phyloP scores from a whole-genome alignment of 2,113 vertebrate species.

The Gobius niger region DNA sequence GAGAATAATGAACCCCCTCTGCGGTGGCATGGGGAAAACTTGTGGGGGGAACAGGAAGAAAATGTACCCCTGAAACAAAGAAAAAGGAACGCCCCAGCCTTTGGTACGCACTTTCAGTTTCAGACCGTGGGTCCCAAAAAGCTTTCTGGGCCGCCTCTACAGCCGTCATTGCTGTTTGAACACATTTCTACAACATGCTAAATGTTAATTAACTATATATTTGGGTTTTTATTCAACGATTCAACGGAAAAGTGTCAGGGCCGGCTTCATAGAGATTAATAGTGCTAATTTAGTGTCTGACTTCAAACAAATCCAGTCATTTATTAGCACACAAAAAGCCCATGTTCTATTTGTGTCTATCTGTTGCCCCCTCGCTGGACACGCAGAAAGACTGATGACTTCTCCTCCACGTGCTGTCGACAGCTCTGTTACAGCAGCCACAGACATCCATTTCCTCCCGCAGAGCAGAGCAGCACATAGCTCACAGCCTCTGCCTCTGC shows the following conservation, averaged over 20 bases:
- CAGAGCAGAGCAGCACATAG: conserved; percentile 50
- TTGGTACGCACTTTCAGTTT: conserved; percentile 9
- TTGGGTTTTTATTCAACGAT: no score
- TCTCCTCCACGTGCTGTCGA: conserved; percentile 54
- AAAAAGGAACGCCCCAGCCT: conserved; percentile 12
- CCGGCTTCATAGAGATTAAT: no score
- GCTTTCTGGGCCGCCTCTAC: not conserved
- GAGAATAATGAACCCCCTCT: conserved; percentile 70
- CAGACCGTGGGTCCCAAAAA: not conserved
- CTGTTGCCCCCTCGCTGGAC: conserved; percentile 40
- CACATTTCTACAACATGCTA: no score
- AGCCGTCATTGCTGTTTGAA: not conserved
- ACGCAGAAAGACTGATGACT: conserved; percentile 59
- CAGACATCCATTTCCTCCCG: conserved; percentile 63
- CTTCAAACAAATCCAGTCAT: no score
- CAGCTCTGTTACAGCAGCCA: conserved; percentile 43
- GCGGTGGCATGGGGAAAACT: conserved; percentile 46
- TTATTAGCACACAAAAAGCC: not conserved
- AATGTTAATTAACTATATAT: no score
- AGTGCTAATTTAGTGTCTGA: no score
- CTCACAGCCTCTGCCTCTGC: conserved; percentile 43
- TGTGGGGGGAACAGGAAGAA: conserved; percentile 42
- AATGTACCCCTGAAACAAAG: conserved; percentile 37
- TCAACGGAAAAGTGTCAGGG: no score
- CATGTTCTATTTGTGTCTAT: conserved; percentile 30